A percentile compares a stretch with the other conserved stretches of the same genome.
These are phyloP conservation scores for Coryphaenoides rupestris DNA, from an alignment of 2,113 vertebrate species.

Conservation along the genomic window DNA sequence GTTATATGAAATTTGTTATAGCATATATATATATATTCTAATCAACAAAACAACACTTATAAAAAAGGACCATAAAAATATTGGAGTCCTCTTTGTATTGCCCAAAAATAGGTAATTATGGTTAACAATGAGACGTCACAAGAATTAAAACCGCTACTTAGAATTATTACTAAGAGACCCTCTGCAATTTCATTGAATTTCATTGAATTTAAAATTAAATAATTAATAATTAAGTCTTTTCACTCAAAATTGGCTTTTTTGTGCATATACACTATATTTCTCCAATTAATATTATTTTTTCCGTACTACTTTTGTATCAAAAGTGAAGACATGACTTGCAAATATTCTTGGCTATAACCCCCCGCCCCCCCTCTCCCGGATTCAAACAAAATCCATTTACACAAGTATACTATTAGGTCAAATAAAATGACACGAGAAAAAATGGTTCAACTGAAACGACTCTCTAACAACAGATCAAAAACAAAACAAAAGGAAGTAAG, in stretches of 20 bases:
- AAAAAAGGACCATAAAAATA: slow-evolving; percentile 92
- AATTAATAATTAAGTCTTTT: slow-evolving; percentile 54
- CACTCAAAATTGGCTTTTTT: slow-evolving; percentile 52
- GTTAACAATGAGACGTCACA: slow-evolving; percentile 87
- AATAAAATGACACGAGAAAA: slow-evolving; percentile 55
- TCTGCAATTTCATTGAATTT: slow-evolving; percentile 58
- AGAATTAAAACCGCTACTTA: slow-evolving; percentile 83
- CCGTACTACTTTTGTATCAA: slow-evolving; percentile 58
- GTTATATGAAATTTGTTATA: slow-evolving; percentile 84
- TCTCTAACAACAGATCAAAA: slow-evolving; percentile 41
- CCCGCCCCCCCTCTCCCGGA: slow-evolving; percentile 38
- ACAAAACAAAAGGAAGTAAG: slow-evolving; percentile 64
- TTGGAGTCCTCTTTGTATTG: slow-evolving; percentile 98
- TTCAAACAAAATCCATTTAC: slow-evolving; percentile 59
- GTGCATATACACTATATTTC: slow-evolving; percentile 66
- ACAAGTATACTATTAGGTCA: slow-evolving; percentile 52
- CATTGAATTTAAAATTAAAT: slow-evolving; percentile 48
- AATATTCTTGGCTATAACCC: slow-evolving; percentile 76
- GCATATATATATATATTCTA: slow-evolving; percentile 81
- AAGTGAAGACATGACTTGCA: slow-evolving; percentile 77
- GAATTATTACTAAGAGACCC: slow-evolving; percentile 79
- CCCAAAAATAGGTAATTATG: slow-evolving; percentile 97
- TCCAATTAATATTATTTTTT: slow-evolving; percentile 48
- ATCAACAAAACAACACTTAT: slow-evolving; percentile 95
- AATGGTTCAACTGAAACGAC: slow-evolving; percentile 70